phyloP scores from a whole-genome alignment of 2,113 vertebrate genomes.

The Mixornis gularis region DNA sequence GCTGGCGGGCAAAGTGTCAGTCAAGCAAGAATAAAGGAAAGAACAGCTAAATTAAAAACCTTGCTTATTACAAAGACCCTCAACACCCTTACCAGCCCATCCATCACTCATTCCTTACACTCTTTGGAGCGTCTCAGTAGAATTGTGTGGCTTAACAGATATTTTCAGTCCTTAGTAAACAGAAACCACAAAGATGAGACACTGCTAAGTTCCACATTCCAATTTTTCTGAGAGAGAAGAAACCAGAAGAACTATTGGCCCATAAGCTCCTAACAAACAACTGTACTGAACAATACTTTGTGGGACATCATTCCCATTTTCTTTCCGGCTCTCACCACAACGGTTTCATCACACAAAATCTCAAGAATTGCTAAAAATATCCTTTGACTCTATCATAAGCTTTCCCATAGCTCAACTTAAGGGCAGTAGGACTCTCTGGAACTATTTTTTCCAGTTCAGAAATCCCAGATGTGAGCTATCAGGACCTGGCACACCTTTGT shows the following conservation, averaged over 20 bases:
- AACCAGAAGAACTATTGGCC: background rate
- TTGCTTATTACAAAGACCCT: background rate
- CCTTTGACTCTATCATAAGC: background rate
- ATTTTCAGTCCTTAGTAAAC: background rate
- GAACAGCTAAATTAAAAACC: background rate
- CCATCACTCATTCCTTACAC: background rate
- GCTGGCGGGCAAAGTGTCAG: background rate
- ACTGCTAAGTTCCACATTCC: background rate
- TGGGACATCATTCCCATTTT: background rate
- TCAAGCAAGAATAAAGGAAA: background rate
- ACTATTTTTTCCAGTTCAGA: background rate
- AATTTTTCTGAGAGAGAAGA: background rate
- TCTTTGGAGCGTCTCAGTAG: background rate
- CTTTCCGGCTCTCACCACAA: background rate
- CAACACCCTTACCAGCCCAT: background rate
- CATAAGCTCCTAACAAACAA: background rate
- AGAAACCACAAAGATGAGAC: background rate
- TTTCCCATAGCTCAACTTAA: background rate
- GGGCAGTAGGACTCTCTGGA: background rate
- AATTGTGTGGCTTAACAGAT: background rate
- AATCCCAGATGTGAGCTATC: background rate
- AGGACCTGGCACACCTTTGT: background rate
- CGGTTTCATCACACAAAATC: background rate
- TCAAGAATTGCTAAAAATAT: conserved; percentile 1
- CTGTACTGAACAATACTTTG: background rate